Percentiles rank a stretch among this genome's conserved stretches.
phyloP scores from a whole-genome alignment of 2,888 invertebrate genomes.

The Ferrisia virgata region DNA sequence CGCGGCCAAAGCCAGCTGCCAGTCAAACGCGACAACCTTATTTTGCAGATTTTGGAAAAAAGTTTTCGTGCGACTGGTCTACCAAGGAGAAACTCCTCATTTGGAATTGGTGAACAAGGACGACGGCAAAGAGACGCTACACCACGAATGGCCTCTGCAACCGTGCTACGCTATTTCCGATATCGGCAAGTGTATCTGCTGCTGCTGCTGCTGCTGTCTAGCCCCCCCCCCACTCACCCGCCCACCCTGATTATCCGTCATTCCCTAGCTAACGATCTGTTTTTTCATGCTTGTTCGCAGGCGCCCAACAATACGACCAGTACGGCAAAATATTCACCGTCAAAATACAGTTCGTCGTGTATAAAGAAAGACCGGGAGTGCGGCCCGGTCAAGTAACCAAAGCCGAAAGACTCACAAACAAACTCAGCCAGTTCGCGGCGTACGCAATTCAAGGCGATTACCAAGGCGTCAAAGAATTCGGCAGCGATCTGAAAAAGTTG shows the following conservation, averaged over 20 bases:
- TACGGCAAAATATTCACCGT: slow-evolving; percentile 99
- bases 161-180: slow-evolving; percentile 94
- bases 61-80: slow-evolving; percentile 77
- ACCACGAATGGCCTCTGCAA: slow-evolving; percentile 86
- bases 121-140: slow-evolving; percentile 82
- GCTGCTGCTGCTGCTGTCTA: background rate
- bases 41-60: slow-evolving; percentile 94
- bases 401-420: slow-evolving; percentile 86
- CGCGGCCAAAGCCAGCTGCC: too few species aligned
- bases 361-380: slow-evolving; percentile 95
- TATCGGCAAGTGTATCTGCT: slow-evolving; percentile 56
- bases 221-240: too few species aligned
- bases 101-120: slow-evolving; percentile 80
- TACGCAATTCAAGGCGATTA: slow-evolving; percentile 92
- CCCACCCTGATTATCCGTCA: background rate
- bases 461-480: slow-evolving; percentile 89
- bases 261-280: background rate
- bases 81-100: slow-evolving; percentile 77
- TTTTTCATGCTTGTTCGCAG: slow-evolving; percentile 52
- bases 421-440: slow-evolving; percentile 87
- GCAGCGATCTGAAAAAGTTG: slow-evolving; percentile 85
- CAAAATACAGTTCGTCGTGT: slow-evolving; percentile 91
- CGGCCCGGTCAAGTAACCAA: slow-evolving; percentile 91
- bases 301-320: slow-evolving; percentile 96
- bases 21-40: too few species aligned